A percentile compares a stretch with the other conserved stretches of the same genome.
phyloP scores from a whole-genome alignment of 2,888 invertebrate genomes.

The Trissoscelio sp. region DNA sequence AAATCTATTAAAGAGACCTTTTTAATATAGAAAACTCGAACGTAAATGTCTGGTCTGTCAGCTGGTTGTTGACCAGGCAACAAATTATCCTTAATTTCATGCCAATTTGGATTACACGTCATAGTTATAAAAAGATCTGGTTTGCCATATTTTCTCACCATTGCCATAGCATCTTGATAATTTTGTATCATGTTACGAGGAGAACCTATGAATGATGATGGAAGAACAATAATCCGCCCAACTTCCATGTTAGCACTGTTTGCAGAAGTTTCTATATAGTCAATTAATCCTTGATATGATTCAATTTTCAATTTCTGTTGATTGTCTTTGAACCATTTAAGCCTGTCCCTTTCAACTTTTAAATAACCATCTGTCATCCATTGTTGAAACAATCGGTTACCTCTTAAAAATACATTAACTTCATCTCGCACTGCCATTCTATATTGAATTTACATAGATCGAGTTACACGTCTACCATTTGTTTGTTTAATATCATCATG shows the following conservation, averaged over 20 bases:
- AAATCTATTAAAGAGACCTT: too few relatives aligned
- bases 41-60: too few relatives aligned
- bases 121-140: conserved; percentile 6
- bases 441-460: conserved; percentile 32
- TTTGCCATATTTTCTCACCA: conserved; percentile 36
- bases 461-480: neutral
- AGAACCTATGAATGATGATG: conserved; percentile 43
- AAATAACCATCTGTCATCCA: conserved; percentile 6
- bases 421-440: conserved; percentile 44
- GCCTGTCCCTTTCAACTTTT: conserved; percentile 49
- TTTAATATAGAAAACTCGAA: too few relatives aligned
- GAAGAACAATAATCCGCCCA: conserved; percentile 53
- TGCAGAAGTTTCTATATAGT: conserved; percentile 12
- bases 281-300: conserved; percentile 1
- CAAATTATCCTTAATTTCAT: too few relatives aligned
- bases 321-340: conserved; percentile 42
- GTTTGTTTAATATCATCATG: conserved; percentile 16
- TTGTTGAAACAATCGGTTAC: conserved; percentile 9
- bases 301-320: conserved; percentile 42
- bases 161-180: conserved; percentile 51
- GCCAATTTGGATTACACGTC: too few relatives aligned
- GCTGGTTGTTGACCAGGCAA: too few relatives aligned
- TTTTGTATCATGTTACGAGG: conserved; percentile 9
- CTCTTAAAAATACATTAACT: conserved; percentile 39
- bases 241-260: conserved; percentile 27